phyloP scores from a whole-genome alignment of 2,113 vertebrate species.

The Neogobius melanostomus region DNA sequence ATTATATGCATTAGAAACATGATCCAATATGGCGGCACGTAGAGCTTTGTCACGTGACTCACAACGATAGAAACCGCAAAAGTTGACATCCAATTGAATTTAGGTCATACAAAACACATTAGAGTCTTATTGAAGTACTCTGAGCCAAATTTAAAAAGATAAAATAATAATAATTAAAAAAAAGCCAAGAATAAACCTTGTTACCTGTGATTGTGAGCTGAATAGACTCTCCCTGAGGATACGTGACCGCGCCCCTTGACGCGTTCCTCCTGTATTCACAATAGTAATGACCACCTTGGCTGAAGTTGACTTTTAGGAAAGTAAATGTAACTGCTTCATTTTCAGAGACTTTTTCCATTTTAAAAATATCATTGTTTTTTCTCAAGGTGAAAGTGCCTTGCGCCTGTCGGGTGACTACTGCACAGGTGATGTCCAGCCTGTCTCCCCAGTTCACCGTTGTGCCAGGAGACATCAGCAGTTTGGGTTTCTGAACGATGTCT shows the following conservation, averaged over 20 bases:
- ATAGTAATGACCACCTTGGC: conserved; percentile 56
- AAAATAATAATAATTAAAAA: neutral
- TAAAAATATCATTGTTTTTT: conserved; percentile 31
- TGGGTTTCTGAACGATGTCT: conserved; percentile 59
- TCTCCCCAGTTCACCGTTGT: conserved; percentile 57
- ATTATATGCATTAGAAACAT: no score
- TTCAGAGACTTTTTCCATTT: conserved; percentile 42
- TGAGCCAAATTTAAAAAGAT: no score
- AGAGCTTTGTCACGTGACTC: no score
- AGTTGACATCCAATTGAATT: no score
- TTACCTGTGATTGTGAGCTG: conserved; percentile 54
- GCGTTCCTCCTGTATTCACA: conserved; percentile 70
- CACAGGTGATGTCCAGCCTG: conserved; percentile 63
- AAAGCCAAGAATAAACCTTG: no score
- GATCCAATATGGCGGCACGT: no score
- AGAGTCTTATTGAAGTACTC: no score
- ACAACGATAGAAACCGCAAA: no score
- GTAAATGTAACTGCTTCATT: conserved; percentile 45
- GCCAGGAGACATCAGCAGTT: conserved; percentile 48
- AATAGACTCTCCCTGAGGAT: conserved; percentile 45
- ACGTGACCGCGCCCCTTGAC: conserved; percentile 36
- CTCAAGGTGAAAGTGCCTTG: conserved; percentile 56
- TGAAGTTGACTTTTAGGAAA: conserved; percentile 55
- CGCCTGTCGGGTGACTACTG: conserved; percentile 34
- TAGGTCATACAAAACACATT: no score